Conservation (phyloP, 2,113 vertebrate species). For the Entomyzon cyanotis region DNA sequence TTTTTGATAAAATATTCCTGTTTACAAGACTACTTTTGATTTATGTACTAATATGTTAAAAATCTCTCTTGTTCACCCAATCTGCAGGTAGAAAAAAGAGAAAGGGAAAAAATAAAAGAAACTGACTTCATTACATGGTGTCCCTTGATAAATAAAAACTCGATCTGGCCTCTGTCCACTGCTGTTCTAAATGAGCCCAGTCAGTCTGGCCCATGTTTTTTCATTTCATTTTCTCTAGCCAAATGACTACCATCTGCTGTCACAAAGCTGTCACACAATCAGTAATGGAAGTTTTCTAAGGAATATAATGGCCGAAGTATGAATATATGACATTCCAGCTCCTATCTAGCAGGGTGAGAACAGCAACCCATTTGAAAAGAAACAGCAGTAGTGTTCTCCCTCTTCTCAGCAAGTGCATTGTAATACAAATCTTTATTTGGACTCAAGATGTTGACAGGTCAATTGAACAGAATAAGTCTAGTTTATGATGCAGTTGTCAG, state of each 20-base stretch:
- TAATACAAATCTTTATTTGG: conserved; percentile 95
- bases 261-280: conserved; percentile 82
- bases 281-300: conserved; percentile 81
- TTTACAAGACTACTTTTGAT: conserved; percentile 53
- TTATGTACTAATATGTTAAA: conserved; percentile 42
- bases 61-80: conserved; percentile 30
- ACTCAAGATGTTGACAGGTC: conserved; percentile 91
- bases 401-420: conserved; percentile 83
- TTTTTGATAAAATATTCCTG: conserved; percentile 44
- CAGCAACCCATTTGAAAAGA: conserved; percentile 74
- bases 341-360: conserved; percentile 69
- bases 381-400: conserved; percentile 73
- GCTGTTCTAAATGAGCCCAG: conserved; percentile 78
- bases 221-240: conserved; percentile 79
- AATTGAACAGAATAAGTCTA: conserved; percentile 93
- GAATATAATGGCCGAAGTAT: conserved; percentile 76
- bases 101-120: conserved; percentile 40
- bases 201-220: conserved; percentile 76
- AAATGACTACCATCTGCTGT: conserved; percentile 85
- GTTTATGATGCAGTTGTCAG: conserved; percentile 94
- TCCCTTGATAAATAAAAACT: conserved; percentile 77
- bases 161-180: conserved; percentile 80
- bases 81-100: conserved; percentile 1
- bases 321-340: conserved; percentile 73
- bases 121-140: conserved; percentile 68